Percentiles rank a stretch among this genome's conserved stretches.
Conservation (phyloP, 30 jellyfish, hydroid and myxozoan genomes). For the Calvadosia cruxmelitensis region DNA sequence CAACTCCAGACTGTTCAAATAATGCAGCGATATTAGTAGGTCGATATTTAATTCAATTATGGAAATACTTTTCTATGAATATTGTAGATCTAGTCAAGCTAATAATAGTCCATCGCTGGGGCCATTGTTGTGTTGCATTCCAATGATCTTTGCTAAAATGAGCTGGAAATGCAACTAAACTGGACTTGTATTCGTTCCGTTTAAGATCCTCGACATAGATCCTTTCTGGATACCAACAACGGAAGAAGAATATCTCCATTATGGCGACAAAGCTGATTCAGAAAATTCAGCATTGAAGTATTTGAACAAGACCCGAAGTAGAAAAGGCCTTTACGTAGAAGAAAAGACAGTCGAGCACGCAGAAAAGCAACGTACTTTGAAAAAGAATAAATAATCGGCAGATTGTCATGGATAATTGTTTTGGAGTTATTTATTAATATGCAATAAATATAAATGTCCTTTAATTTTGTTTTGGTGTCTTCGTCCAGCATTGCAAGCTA, state of each 20-base stretch:
- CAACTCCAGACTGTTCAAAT: no score
- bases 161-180: neutral
- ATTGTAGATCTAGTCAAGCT: no score
- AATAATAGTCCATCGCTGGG: no score
- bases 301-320: slow-evolving; percentile 62
- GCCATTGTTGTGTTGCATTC: neutral
- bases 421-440: no score
- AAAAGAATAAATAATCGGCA: slow-evolving; percentile 74
- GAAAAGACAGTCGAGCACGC: slow-evolving; percentile 91
- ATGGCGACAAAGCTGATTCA: slow-evolving; percentile 92
- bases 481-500: no score
- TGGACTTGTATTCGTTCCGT: neutral
- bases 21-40: no score
- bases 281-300: slow-evolving; percentile 91
- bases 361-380: slow-evolving; percentile 94
- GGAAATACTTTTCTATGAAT: no score
- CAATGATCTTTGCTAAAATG: neutral
- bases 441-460: no score
- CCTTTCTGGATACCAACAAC: slow-evolving; percentile 99
- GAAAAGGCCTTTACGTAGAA: slow-evolving; percentile 93
- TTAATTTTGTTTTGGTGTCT: no score
- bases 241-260: slow-evolving; percentile 81
- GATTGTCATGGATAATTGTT: no score
- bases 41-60: no score
- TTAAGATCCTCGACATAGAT: slow-evolving; percentile 75